Evolutionary conservation across 2,797 vertebrate genomes (phyloP), one percentile per base, ranked within the genome.

Genomic region (Caiman crocodilus): DNA sequence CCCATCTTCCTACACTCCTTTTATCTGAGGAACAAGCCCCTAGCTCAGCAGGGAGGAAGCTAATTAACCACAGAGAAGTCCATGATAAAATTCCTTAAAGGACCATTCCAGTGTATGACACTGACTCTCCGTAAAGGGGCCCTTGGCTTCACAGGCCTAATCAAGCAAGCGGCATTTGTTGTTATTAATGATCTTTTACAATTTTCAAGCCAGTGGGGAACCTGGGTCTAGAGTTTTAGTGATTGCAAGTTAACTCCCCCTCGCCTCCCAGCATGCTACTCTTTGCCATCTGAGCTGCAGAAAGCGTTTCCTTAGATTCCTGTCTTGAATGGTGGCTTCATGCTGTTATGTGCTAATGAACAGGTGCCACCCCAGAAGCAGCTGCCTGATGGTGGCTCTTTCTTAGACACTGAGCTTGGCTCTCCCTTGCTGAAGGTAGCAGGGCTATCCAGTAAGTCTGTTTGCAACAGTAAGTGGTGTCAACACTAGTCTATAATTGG

Each of bases 81-180:
- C 64, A 64, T n/a, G 81, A 7, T 12, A 55, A n/a, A 9, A 2
- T 7, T 57, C 35, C 28, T 32, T 21, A 15, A 74, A 74, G 73
- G 71, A 69, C 74, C 11, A 26, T 25, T 71, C 4, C 81, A 35
- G 21, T 42, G 7, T 26, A 14, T 73, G 69, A 30, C 7, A 2
- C 2, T 7, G 15, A 55, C 55, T 15, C 35, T 65, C 11, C 35
- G 9, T 42, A 15, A 73, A 73, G 25, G 4, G 26, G 69, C 35
- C 35, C 16, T 1, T 2, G 12, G 15, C 61, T 35, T 50, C 7
- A 17, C 1, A 0, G 56, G 12, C 73, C 1, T 0, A 1, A 0
- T 42, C 61, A 23, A 14, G 75, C 50, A 58, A 20, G 4, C 4
- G 5, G 14, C 32, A 50, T 67, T 63, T 25, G 71, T 32, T 30